Conservation (phyloP, 2,888 invertebrate genomes). For the Lithophane ornitopus region DNA sequence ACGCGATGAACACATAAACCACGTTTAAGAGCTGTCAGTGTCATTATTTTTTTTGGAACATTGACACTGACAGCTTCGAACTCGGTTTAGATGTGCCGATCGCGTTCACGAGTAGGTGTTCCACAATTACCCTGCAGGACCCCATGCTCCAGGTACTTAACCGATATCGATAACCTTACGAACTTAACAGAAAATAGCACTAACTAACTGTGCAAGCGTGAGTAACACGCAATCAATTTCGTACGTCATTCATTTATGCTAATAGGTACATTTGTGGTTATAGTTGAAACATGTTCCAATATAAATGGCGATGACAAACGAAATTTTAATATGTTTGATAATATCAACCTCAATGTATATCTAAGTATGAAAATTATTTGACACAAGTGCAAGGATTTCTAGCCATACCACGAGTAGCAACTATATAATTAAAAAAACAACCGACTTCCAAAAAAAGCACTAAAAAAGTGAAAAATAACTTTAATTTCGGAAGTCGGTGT, state of each 20-base stretch:
- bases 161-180: conserved; percentile 21
- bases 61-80: too few species aligned
- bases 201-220: conserved; percentile 29
- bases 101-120: too few species aligned
- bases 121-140: too few species aligned
- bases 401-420: neutral
- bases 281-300: conserved; percentile 1
- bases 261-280: conserved; percentile 27
- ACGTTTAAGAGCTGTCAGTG: too few species aligned
- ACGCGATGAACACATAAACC: too few species aligned
- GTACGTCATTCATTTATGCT: conserved; percentile 29
- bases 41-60: too few species aligned
- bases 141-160: neutral
- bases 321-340: neutral
- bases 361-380: neutral
- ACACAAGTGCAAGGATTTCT: neutral
- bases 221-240: conserved; percentile 31
- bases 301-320: conserved; percentile 1
- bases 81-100: too few species aligned
- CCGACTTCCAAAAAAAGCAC: too few species aligned
- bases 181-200: conserved; percentile 33
- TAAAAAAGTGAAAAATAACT: too few species aligned
- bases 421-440: too few species aligned
- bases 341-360: neutral
- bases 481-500: too few species aligned